phyloP scores from a whole-genome alignment of 2,113 vertebrate genomes.

The Herpailurus yagouaroundi region DNA sequence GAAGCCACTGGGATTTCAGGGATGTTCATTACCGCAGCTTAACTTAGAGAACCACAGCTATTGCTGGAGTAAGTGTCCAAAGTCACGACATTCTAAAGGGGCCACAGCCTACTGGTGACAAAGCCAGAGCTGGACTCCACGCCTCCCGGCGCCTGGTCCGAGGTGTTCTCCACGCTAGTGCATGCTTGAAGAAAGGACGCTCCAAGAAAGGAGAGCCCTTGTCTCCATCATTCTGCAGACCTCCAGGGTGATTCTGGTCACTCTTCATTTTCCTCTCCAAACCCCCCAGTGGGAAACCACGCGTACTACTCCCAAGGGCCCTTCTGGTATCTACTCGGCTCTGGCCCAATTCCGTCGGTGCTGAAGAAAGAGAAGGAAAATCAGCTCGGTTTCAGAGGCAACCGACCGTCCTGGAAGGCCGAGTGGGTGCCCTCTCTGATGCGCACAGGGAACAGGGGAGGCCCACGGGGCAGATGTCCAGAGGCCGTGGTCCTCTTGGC shows the following conservation, averaged over 20 bases:
- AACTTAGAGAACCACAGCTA: not conserved
- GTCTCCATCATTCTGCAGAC: not conserved
- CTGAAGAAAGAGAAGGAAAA: not conserved
- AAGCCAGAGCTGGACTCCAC: not conserved
- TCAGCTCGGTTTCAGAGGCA: not conserved
- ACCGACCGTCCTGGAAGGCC: not conserved
- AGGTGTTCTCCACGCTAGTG: not conserved
- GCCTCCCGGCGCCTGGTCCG: not conserved
- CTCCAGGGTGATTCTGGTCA: not conserved
- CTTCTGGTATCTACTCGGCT: not conserved
- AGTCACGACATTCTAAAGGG: not conserved
- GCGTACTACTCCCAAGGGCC: rapidly evolving
- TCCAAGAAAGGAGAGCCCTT: not conserved
- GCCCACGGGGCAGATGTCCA: rapidly evolving
- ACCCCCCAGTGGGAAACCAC: not conserved
- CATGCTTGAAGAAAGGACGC: not conserved
- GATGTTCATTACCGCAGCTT: not conserved
- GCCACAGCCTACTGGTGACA: not conserved
- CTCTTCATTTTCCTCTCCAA: not conserved
- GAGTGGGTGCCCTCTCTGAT: not conserved
- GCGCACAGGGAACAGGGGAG: not conserved
- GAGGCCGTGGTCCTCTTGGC: not conserved
- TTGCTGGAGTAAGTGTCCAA: not conserved
- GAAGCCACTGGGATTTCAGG: not conserved
- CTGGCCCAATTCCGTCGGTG: no score